Evolutionary conservation across 2,113 vertebrate genomes (phyloP).

Genomic region (Ariopsis seemanni): DNA sequence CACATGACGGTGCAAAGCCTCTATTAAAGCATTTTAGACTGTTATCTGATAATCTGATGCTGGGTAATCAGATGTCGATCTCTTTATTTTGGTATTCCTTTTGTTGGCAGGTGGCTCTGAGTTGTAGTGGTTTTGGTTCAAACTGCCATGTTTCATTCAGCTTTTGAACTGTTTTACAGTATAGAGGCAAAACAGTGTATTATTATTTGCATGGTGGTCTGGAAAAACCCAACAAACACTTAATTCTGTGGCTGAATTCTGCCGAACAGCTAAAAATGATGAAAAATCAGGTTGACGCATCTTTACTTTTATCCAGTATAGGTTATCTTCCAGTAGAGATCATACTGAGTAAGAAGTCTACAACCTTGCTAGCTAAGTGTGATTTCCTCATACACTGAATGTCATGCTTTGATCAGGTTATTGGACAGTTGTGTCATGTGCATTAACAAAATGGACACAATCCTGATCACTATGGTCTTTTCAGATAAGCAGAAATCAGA

Average conservation of each 20-base stretch:
- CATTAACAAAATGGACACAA: neutral
- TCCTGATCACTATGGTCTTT: neutral
- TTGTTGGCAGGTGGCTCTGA: constrained; percentile 18
- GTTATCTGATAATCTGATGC: constrained; percentile 10
- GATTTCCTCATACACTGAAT: neutral
- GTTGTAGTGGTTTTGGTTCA: neutral
- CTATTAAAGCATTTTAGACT: constrained; percentile 15
- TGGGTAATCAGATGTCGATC: constrained; percentile 22
- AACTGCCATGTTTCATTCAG: constrained; percentile 1
- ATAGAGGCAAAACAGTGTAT: neutral
- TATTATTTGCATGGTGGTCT: neutral
- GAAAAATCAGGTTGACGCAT: neutral
- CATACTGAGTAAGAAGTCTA: neutral
- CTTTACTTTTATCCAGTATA: neutral
- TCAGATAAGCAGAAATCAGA: neutral
- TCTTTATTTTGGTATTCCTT: neutral
- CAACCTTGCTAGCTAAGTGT: neutral
- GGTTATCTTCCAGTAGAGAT: neutral
- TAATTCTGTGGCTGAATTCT: neutral
- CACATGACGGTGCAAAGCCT: too few species aligned
- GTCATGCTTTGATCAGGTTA: neutral
- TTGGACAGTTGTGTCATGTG: neutral
- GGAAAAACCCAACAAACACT: neutral
- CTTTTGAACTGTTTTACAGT: neutral
- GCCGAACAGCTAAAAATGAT: neutral